Evolutionary conservation across 92 coral and sea anemone genomes (phyloP), one percentile per base, ranked within the genome.

Genomic region (Porites lobata): DNA sequence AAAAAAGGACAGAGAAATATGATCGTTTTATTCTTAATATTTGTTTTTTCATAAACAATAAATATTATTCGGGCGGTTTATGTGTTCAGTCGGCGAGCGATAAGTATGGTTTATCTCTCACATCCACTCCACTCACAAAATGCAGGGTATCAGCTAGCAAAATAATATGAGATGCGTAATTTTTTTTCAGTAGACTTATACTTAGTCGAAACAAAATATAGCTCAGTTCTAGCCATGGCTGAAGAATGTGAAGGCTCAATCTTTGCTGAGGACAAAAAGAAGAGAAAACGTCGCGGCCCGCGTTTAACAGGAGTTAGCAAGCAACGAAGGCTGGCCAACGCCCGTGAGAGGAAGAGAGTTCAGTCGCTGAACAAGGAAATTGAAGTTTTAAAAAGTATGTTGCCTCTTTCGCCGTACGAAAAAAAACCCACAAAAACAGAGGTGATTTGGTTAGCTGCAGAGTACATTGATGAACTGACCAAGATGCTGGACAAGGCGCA

Each of bases 301-400:
- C 90, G 98, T 13, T 88, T 95, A 2, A 95, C 98, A 1, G 98
- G 98, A 12, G 90, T 95, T 7, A 95, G 98, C 89, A 95, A 93
- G 79, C 98, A 95, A 82, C 92, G 98, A 32, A 85, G 94, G 54
- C 73, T 95, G 73, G 98, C 98, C 69, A 95, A 95, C 79, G 98
- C 96, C 50, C 92, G 98, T 63, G 98, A 95, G 85, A 90, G 98
- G 67, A 95, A 84, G 78, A 93, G 98, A 26, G 98, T 95, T 58
- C 96, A 95, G 59, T 89, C 84, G 69, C 56, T 95, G 24, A 95
- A 95, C 85, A 93, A 85, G 77, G 90, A 93, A 63, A 95, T 95
- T 65, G 96, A 95, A 70, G 89, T 74, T 43, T 87, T 95, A n/a
- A 65, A 94, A 88, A 92, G 92, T 68, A 26, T 95, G 56, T 69